Conservation (phyloP, 2,113 vertebrate genomes). For the Numenius arquata region DNA sequence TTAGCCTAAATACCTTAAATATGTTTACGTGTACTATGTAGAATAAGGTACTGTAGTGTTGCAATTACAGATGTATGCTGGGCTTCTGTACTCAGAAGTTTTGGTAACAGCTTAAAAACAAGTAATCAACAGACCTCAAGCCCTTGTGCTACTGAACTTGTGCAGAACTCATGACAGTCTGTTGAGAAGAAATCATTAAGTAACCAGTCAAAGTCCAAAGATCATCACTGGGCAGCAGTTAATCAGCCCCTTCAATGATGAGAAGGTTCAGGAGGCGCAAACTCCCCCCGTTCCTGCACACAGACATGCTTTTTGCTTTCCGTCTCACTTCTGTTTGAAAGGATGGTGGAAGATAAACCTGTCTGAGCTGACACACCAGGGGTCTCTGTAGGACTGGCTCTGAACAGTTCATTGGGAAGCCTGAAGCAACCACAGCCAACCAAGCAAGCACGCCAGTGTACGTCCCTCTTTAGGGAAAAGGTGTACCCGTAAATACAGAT, state of each 20-base stretch:
- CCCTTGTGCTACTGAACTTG: neutral
- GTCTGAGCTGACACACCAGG: neutral
- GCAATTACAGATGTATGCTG: neutral
- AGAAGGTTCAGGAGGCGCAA: neutral
- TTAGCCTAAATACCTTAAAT: neutral
- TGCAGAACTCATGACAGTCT: neutral
- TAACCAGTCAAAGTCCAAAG: neutral
- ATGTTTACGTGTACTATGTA: neutral
- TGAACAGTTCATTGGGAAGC: neutral
- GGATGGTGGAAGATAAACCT: neutral
- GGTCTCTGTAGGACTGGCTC: neutral
- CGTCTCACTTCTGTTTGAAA: neutral
- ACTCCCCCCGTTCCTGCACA: neutral
- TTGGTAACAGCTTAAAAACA: neutral
- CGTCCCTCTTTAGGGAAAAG: rapidly evolving
- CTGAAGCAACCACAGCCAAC: neutral
- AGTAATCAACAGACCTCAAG: neutral
- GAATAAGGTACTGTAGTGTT: neutral
- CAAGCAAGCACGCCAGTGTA: rapidly evolving
- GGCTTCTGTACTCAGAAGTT: neutral
- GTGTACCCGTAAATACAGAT: neutral
- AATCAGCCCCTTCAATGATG: neutral
- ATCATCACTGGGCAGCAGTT: neutral
- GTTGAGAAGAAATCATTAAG: neutral
- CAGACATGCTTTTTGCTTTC: neutral